phyloP scores from a whole-genome alignment of 2,888 invertebrate species.

The Ethmia dodecea region DNA sequence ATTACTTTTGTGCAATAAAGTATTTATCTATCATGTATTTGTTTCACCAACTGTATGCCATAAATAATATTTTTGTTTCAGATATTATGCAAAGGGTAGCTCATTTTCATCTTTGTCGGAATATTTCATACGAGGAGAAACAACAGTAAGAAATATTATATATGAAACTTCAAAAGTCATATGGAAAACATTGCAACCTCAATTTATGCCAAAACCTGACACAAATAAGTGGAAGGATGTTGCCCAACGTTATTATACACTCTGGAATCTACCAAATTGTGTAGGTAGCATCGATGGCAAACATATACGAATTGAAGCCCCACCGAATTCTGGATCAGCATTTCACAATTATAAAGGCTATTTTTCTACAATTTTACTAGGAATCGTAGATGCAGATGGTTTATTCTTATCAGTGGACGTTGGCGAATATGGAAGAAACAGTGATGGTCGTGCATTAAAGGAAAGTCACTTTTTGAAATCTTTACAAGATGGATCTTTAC shows the following conservation, averaged over 20 bases:
- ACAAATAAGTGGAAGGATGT: constrained; percentile 17
- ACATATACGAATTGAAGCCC: constrained; percentile 20
- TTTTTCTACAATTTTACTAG: constrained; percentile 16
- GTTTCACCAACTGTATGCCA: background rate
- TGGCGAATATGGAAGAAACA: constrained; percentile 23
- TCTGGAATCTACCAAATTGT: constrained; percentile 24
- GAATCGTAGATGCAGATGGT: constrained; percentile 22
- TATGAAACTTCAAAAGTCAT: constrained; percentile 14
- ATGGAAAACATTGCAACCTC: constrained; percentile 14
- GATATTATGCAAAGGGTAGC: background rate
- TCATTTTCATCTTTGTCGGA: background rate
- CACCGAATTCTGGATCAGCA: constrained; percentile 17
- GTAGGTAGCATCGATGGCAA: constrained; percentile 23
- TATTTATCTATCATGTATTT: no score
- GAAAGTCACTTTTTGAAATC: constrained; percentile 18
- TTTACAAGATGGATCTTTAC: constrained; percentile 10
- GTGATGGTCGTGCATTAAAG: constrained; percentile 23
- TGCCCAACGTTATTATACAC: constrained; percentile 16
- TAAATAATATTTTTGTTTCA: background rate
- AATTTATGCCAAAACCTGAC: constrained; percentile 17
- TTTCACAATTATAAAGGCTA: constrained; percentile 22
- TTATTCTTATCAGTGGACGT: constrained; percentile 21
- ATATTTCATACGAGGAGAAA: no score
- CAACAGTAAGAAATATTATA: no score
- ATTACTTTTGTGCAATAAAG: constrained; percentile 5